Conservation (phyloP, 2,888 invertebrate genomes). For the Macropis europaea region DNA sequence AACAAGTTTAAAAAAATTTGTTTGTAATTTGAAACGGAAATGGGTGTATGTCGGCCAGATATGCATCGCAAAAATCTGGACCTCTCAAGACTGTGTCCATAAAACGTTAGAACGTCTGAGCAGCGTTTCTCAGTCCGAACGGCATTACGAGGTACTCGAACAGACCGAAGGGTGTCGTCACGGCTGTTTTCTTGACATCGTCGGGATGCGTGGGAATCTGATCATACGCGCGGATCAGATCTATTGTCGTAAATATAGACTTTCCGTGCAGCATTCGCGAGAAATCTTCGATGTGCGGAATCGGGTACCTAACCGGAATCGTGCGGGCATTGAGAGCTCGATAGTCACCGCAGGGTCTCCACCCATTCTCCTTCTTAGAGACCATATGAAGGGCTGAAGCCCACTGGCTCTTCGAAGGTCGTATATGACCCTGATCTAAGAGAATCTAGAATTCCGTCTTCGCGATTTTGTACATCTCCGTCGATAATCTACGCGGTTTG, state of each 20-base stretch:
- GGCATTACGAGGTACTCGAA: neutral
- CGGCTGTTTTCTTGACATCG: neutral
- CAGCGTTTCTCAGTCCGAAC: neutral
- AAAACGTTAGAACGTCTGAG: neutral
- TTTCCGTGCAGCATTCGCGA: neutral
- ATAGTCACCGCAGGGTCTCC: neutral
- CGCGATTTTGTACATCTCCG: neutral
- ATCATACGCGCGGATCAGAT: neutral
- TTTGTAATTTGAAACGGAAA: neutral
- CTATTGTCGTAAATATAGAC: neutral
- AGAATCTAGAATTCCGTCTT: neutral
- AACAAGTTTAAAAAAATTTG: neutral
- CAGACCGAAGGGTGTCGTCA: neutral
- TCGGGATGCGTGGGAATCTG: neutral
- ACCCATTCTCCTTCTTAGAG: neutral
- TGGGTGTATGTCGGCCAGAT: neutral
- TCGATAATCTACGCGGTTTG: neutral
- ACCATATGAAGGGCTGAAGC: neutral
- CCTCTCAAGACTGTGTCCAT: neutral
- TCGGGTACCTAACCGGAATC: neutral
- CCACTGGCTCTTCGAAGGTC: conserved; percentile 1
- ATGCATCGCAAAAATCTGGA: neutral
- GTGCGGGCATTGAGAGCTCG: neutral
- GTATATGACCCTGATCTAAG: neutral
- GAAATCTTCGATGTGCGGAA: neutral